Base-by-base conservation (phyloP, 2,797 vertebrate genomes). In the Pseudocheirus occidentalis region DNA sequence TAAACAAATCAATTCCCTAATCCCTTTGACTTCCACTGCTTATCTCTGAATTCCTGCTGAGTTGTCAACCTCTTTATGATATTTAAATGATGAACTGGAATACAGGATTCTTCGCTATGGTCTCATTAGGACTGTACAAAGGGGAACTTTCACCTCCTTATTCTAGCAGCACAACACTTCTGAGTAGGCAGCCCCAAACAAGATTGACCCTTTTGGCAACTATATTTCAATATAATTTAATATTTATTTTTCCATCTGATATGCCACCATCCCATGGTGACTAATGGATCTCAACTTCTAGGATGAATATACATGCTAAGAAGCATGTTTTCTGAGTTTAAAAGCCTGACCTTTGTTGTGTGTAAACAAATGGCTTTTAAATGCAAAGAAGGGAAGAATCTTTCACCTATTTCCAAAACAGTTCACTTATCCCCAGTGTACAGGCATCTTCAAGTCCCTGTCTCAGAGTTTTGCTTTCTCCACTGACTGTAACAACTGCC, bases 401-500 rank as follows among this genome's bases (percentile, higher is more conserved):
- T 89, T 96, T 90, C 28, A 97, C 94, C 92, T 95, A 52, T 81
- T 94, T 96, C 56, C 27, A 96, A 96, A 56, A 4, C 53, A 96
- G 5, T 92, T 31, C 73, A 94, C 94, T 90, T 62, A 57, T 92
- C 92, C 93, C 95, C 90, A 28, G 90, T 95, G 94, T 97, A 95
- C 93, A 97, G 94, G 59, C 94, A 91, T 97, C 97, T 97, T 98
- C 93, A 89, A 97, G 46, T 92, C 95, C 90, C 95, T 96, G 96
- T 98, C 97, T 96, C 91, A 73, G 91, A 92, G 90, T 97, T 97
- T 96, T 94, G 97, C 57, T 90, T 94, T 95, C 93, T 93, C 91
- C 97, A 96, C 94, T 95, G 98, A 96, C 55, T 97, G 59, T 93
- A 98, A 96, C 95, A 98, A 97, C 97, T 97, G 98, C 96, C 96